phyloP scores from a whole-genome alignment of 2,888 invertebrate genomes.

The Cactoblastis cactorum region DNA sequence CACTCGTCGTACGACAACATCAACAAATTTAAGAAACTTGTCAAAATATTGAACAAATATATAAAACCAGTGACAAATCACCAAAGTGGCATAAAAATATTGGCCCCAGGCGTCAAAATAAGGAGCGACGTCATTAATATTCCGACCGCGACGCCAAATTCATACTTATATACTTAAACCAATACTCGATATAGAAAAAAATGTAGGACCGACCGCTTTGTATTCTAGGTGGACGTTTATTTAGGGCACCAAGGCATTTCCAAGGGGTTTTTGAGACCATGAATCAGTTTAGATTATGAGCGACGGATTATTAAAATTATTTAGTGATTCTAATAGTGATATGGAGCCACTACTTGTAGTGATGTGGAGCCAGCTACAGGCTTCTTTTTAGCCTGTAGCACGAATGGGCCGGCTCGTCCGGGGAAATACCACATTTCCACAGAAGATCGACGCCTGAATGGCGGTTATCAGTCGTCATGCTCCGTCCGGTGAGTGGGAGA shows the following conservation, averaged over 20 bases:
- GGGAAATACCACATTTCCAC: too few species aligned
- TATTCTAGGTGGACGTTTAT: background rate
- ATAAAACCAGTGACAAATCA: background rate
- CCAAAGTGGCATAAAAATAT: background rate
- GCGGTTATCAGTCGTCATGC: too few species aligned
- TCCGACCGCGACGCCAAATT: background rate
- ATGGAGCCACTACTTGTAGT: too few species aligned
- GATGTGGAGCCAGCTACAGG: too few species aligned
- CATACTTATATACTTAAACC: slow-evolving; percentile 6
- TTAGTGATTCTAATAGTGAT: too few species aligned
- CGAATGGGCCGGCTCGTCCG: too few species aligned
- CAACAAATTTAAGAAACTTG: too few species aligned
- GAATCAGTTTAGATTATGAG: background rate
- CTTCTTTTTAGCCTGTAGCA: too few species aligned
- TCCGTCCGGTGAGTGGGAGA: too few species aligned
- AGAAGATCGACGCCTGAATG: too few species aligned
- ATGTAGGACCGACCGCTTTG: background rate
- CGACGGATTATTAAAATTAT: background rate
- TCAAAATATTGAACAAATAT: background rate
- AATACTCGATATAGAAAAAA: background rate
- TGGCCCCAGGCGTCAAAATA: background rate
- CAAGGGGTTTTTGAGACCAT: background rate
- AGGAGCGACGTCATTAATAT: background rate
- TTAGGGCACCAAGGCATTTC: background rate
- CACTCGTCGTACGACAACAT: too few species aligned